Evolutionary conservation across 2,797 vertebrate species (phyloP).

Genomic region (Acipenser ruthenus): DNA sequence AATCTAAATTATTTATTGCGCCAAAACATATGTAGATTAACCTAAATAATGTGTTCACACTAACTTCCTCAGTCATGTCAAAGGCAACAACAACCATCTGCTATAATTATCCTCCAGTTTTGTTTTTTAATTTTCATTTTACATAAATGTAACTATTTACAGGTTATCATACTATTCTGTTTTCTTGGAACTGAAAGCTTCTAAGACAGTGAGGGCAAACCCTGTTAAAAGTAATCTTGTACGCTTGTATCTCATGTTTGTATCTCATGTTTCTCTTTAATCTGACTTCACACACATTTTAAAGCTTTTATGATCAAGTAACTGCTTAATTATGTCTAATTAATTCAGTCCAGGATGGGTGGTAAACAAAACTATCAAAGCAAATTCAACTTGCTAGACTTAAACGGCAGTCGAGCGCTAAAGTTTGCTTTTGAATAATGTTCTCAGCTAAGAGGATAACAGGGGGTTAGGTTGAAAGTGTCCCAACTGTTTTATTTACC

Average conservation of each 20-base stretch:
- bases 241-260: conserved; percentile 49
- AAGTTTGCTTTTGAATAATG: too few species aligned
- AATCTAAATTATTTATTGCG: conserved; percentile 30
- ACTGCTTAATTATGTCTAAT: conserved; percentile 64
- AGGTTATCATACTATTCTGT: conserved; percentile 12
- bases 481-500: too few species aligned
- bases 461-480: too few species aligned
- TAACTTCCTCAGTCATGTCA: conserved; percentile 26
- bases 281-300: conserved; percentile 62
- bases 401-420: too few species aligned
- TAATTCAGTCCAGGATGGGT: conserved; percentile 57
- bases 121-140: not conserved
- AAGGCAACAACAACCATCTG: conserved; percentile 32
- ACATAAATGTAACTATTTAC: not conserved
- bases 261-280: conserved; percentile 55
- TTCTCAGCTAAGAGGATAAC: too few species aligned
- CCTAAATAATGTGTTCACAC: conserved; percentile 23
- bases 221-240: too few species aligned
- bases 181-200: conserved; percentile 23
- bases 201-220: conserved; percentile 20
- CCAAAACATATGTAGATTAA: conserved; percentile 43
- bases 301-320: conserved; percentile 56
- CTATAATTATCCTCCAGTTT: conserved; percentile 20
- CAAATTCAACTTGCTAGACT: too few species aligned
- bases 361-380: conserved; percentile 63